phyloP scores from a whole-genome alignment of 2,113 vertebrate species.

The Heterocephalus glaber region DNA sequence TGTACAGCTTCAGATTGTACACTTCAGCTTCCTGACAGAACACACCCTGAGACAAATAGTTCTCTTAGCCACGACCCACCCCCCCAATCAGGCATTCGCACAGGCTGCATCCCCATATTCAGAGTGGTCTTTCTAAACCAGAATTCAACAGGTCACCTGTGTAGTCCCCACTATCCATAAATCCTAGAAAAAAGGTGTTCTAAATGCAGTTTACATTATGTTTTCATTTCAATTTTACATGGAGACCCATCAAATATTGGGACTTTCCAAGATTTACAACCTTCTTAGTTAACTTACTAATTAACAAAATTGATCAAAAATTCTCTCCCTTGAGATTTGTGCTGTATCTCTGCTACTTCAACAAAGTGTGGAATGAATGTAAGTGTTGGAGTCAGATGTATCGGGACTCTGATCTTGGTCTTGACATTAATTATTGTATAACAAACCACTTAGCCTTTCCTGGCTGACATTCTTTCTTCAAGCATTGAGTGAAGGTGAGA shows the following conservation, averaged over 20 bases:
- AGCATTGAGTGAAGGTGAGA: not conserved
- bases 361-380: not conserved
- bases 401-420: not conserved
- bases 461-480: conserved; percentile 9
- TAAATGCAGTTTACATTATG: not conserved
- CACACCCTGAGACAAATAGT: not conserved
- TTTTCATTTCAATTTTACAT: not conserved
- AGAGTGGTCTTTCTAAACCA: not conserved
- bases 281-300: not conserved
- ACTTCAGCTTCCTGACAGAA: not conserved
- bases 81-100: not conserved
- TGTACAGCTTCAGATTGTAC: not conserved
- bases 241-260: not conserved
- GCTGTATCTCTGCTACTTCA: not conserved
- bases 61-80: not conserved
- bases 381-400: not conserved
- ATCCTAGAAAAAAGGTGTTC: not conserved
- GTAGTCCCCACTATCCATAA: not conserved
- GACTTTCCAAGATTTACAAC: not conserved
- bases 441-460: not conserved
- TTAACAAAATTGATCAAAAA: not conserved
- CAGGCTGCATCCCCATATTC: not conserved
- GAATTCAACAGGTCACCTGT: not conserved
- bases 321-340: not conserved
- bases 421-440: not conserved